Conservation (phyloP, 2,888 invertebrate species). For the Pseudanteris insignis region DNA sequence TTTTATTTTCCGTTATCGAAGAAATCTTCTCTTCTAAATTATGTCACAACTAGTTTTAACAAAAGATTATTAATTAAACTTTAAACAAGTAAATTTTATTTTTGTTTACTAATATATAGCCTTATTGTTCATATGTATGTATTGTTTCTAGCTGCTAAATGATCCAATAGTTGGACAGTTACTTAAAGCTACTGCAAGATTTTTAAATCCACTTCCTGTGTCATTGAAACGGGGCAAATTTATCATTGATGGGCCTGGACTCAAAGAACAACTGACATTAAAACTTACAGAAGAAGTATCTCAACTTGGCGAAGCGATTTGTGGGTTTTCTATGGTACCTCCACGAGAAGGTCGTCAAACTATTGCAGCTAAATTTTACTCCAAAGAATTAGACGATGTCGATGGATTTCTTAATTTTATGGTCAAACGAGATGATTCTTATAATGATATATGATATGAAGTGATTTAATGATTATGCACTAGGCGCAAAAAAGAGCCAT, state of each 20-base stretch:
- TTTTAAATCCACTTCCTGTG: slow-evolving; percentile 85
- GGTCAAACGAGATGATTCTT: slow-evolving; percentile 69
- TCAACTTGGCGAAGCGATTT: slow-evolving; percentile 76
- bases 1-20: too few relatives aligned
- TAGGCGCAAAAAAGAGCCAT: neutral
- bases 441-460: slow-evolving; percentile 2
- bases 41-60: too few relatives aligned
- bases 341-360: slow-evolving; percentile 82
- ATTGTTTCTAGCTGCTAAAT: slow-evolving; percentile 63
- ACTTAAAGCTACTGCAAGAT: slow-evolving; percentile 72
- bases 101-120: too few relatives aligned
- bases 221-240: slow-evolving; percentile 81
- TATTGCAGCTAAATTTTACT: slow-evolving; percentile 86
- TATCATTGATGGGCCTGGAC: slow-evolving; percentile 83
- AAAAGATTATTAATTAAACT: too few relatives aligned
- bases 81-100: too few relatives aligned
- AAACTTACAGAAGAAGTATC: slow-evolving; percentile 73
- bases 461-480: neutral
- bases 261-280: slow-evolving; percentile 78
- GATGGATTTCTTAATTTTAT: slow-evolving; percentile 86
- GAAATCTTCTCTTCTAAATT: too few relatives aligned
- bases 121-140: too few relatives aligned
- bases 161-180: slow-evolving; percentile 67
- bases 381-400: slow-evolving; percentile 88
- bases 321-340: slow-evolving; percentile 80